phyloP scores from a whole-genome alignment of 2,888 invertebrate species.

The Drosophila monieri region DNA sequence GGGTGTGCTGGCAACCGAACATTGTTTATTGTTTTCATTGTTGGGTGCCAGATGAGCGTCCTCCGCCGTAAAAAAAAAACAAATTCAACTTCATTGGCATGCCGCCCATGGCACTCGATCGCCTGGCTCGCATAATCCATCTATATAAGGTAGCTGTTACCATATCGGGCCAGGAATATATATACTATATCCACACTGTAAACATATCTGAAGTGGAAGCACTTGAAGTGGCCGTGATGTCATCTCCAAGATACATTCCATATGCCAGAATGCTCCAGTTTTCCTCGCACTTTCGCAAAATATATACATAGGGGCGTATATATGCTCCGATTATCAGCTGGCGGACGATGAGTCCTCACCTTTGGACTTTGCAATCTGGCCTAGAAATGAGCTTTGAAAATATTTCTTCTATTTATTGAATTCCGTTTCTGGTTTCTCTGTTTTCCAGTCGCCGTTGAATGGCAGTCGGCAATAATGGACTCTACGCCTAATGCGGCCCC shows the following conservation, averaged over 20 bases:
- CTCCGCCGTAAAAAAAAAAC: constrained; percentile 9
- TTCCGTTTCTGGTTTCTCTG: constrained; percentile 20
- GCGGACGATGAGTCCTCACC: constrained; percentile 59
- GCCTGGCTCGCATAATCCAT: constrained; percentile 20
- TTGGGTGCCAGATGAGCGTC: constrained; percentile 45
- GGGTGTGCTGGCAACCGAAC: constrained; percentile 27
- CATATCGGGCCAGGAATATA: constrained; percentile 34
- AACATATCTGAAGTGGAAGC: constrained; percentile 15
- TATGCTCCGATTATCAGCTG: constrained; percentile 58
- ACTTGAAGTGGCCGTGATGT: constrained; percentile 31
- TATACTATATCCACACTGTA: constrained; percentile 8
- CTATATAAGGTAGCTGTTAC: constrained; percentile 33
- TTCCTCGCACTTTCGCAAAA: constrained; percentile 19
- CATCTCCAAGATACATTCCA: constrained; percentile 44
- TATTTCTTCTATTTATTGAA: constrained; percentile 21
- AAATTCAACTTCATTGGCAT: constrained; percentile 44
- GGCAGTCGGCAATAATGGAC: constrained; percentile 70
- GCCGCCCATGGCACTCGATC: constrained; percentile 39
- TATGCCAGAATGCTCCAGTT: constrained; percentile 58
- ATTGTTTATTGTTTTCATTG: constrained; percentile 70
- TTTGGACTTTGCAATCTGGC: constrained; percentile 67
- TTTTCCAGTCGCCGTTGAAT: constrained; percentile 55
- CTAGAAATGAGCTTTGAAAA: constrained; percentile 40
- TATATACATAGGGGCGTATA: background rate
- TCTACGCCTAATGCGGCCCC: constrained; percentile 51